These are phyloP conservation scores for Microcebus tavaratra DNA, from an alignment of 2,113 vertebrate genomes.

Conservation along the genomic window DNA sequence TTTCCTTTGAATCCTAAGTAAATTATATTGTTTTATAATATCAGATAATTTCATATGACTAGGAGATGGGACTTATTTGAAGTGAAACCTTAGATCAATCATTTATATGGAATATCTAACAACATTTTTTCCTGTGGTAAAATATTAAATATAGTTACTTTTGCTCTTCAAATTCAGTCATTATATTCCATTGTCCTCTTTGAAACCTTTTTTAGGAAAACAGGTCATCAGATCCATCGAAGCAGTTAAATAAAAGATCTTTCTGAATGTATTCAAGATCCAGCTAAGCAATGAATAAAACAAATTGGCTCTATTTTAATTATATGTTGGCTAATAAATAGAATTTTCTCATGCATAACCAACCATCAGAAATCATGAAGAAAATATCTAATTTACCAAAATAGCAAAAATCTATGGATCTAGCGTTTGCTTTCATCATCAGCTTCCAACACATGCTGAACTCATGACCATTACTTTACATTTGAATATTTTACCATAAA, in stretches of 20 bases:
- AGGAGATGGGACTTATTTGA: background rate
- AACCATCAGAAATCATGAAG: background rate
- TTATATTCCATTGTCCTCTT: background rate
- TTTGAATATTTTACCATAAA: conserved; percentile 1
- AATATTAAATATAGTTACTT: conserved; percentile 10
- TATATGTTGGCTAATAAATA: background rate
- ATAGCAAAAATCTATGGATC: background rate
- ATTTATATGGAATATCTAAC: conserved; percentile 19
- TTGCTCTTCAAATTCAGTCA: background rate
- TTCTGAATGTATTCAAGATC: conserved; percentile 7
- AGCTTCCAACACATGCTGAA: background rate
- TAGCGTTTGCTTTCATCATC: background rate
- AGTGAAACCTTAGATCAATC: background rate
- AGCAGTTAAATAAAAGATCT: background rate
- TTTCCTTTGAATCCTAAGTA: background rate
- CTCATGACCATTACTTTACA: background rate
- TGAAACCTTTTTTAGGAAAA: background rate
- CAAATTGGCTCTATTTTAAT: background rate
- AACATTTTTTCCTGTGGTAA: background rate
- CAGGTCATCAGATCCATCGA: background rate
- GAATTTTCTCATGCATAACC: background rate
- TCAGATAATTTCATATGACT: background rate
- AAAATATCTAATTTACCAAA: background rate
- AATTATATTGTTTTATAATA: conserved; percentile 12
- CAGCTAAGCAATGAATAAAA: background rate